Evolutionary conservation across 2,888 invertebrate species (phyloP), one percentile per base, ranked within the genome.

Genomic region (Agrotis puta): DNA sequence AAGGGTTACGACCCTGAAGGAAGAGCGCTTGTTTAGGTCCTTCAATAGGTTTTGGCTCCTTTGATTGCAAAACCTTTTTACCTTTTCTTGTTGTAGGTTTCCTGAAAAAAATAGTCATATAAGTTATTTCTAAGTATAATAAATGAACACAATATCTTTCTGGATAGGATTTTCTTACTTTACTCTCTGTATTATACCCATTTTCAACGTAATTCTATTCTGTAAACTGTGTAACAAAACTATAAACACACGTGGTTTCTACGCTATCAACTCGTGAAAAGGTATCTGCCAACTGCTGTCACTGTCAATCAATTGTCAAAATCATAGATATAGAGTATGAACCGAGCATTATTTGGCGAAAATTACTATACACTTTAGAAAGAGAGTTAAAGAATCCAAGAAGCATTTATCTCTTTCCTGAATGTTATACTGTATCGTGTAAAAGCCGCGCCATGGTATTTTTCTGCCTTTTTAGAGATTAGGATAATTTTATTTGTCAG

Each of bases 51-150:
- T 99, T 98, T 0, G 99, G 98, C 88, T 98, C 99, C 82, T 97
- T 97, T 16, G 97, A 97, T 65, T 98, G 95, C 64, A 99, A 93
- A 20, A 98, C 97, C 87, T 98, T 98, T 92, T 99, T 99, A 24
- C 98, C 99, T 91, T 97, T 98, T 59, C 98, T 98, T 61, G 98
- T 99, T 85, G 97, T 98, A 0, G 99, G 98, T 96, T 99, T 99
- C 82, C 99, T 99, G 92, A 3, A 96, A 94, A 88, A 94, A 88
- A 61, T 6, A 70, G 7, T 1, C 0, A 6, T 3, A 14, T 9
- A 20, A 47, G 18, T 48, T 22, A 70, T 54, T 27, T 20, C 11
- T 61, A 24, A 7, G 27, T 56, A 18, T 47, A 16, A 6, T 4
- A 27, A 14, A 39, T n/a, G 2, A 53, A 20, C 9, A 20, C 9